Percentiles rank a stretch among this genome's conserved stretches.
phyloP scores from a whole-genome alignment of 2,888 invertebrate genomes.

The Campopleginae sp. region DNA sequence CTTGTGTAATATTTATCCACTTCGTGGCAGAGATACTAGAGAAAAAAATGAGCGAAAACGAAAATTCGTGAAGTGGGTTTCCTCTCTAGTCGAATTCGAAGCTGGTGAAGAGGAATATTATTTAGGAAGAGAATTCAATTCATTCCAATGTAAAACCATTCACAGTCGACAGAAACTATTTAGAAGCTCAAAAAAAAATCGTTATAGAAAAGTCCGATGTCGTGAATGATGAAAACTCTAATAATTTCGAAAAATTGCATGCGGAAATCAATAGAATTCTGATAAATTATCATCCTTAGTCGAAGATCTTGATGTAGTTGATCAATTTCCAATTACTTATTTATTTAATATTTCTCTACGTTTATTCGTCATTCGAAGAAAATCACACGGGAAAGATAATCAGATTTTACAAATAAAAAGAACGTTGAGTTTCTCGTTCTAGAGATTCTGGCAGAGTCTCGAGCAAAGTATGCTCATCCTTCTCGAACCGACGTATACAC shows the following conservation, averaged over 20 bases:
- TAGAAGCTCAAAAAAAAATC: neutral
- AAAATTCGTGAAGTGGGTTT: neutral
- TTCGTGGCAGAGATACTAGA: neutral
- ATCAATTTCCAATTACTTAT: neutral
- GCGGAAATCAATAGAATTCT: neutral
- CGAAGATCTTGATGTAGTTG: neutral
- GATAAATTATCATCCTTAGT: neutral
- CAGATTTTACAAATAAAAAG: neutral
- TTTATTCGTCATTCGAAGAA: neutral
- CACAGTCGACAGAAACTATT: too few relatives aligned
- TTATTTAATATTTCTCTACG: neutral
- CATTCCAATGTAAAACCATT: neutral
- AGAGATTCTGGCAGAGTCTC: neutral
- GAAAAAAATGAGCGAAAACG: neutral
- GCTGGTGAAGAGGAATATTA: neutral
- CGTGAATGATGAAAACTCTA: neutral
- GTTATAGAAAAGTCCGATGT: neutral
- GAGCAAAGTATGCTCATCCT: slow-evolving; percentile 53
- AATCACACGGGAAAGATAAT: neutral
- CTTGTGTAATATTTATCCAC: slow-evolving; percentile 20
- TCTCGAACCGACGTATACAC: slow-evolving; percentile 43
- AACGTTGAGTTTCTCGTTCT: neutral
- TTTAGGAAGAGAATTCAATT: neutral
- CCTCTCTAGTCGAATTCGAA: neutral
- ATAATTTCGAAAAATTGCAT: neutral